Evolutionary conservation across 2,797 vertebrate genomes (phyloP).

Genomic region (Enteromius viviparus): DNA sequence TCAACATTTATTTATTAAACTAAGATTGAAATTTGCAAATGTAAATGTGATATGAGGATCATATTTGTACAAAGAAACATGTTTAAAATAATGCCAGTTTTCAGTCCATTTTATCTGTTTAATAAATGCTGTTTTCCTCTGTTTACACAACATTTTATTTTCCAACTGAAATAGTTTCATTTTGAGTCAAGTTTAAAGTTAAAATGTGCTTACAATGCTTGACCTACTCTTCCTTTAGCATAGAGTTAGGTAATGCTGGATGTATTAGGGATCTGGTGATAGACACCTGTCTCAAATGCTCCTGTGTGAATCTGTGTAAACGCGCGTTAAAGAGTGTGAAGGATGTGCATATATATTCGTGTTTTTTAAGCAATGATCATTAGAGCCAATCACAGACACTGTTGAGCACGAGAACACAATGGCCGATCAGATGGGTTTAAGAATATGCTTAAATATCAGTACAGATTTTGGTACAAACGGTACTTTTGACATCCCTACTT

Average conservation of each 20-base stretch:
- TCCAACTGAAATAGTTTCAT: background rate
- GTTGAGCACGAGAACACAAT: background rate
- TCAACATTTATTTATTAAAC: background rate
- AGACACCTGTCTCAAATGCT: background rate
- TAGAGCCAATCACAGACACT: background rate
- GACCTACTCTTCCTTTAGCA: background rate
- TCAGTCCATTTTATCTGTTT: background rate
- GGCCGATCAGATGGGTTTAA: background rate
- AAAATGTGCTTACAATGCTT: background rate
- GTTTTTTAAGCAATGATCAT: background rate
- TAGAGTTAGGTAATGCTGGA: background rate
- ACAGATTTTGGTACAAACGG: background rate
- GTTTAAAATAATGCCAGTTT: background rate
- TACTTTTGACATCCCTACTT: background rate
- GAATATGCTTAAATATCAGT: background rate
- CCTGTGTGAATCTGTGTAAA: background rate
- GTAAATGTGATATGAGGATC: background rate
- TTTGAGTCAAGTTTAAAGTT: background rate
- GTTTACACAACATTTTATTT: too few relatives aligned
- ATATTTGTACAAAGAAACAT: background rate
- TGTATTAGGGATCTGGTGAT: background rate
- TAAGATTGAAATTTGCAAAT: background rate
- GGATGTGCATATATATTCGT: background rate
- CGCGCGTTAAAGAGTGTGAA: background rate
- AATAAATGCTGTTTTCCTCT: background rate